A percentile compares a stretch with the other conserved stretches of the same genome.
phyloP scores from a whole-genome alignment of 2,888 invertebrate species.

The Aricia artaxerxes region DNA sequence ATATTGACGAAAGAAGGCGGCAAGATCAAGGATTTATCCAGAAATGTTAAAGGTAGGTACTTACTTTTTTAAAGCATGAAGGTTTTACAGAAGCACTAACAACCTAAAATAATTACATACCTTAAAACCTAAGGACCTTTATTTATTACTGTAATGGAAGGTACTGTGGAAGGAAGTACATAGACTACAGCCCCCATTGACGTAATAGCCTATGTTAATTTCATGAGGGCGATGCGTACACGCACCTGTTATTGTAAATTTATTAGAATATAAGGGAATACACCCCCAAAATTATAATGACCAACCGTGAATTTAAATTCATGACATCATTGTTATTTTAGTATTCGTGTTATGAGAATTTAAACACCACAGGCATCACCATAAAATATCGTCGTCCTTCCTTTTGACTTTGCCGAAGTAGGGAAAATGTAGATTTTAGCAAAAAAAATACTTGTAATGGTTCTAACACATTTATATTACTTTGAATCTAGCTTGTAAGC shows the following conservation, averaged over 20 bases:
- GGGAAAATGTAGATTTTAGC: background rate
- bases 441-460: background rate
- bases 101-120: background rate
- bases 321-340: conserved; percentile 20
- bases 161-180: background rate
- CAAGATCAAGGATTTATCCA: background rate
- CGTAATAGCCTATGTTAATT: conserved; percentile 11
- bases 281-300: conserved; percentile 23
- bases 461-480: background rate
- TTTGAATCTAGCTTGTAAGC: too few relatives aligned
- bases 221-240: conserved; percentile 11
- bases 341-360: background rate
- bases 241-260: conserved; percentile 19
- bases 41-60: background rate
- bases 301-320: background rate
- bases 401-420: background rate
- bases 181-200: background rate
- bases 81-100: background rate
- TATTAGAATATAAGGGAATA: conserved; percentile 9
- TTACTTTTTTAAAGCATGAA: background rate
- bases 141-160: background rate
- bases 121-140: background rate
- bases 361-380: background rate
- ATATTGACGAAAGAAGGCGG: conserved; percentile 50
- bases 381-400: background rate